Conservation (phyloP, 2,797 vertebrate species). For the Cynodonichthys magdalenae region DNA sequence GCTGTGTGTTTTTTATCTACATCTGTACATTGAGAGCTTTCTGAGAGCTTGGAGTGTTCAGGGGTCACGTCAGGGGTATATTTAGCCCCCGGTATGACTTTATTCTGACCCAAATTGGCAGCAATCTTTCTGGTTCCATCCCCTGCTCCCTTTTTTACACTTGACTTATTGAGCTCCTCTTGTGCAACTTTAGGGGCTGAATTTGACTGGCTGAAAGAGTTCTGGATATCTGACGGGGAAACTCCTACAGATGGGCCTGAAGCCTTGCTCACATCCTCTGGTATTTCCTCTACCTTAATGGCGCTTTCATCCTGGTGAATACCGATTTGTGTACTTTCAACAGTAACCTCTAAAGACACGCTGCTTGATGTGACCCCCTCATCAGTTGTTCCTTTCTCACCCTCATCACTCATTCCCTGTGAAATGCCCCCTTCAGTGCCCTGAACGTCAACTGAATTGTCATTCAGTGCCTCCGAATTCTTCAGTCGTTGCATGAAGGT, state of each 20-base stretch:
- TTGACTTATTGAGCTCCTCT: conserved; percentile 48
- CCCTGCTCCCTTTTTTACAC: conserved; percentile 48
- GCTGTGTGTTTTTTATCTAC: conserved; percentile 60
- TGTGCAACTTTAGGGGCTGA: conserved; percentile 45
- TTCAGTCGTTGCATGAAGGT: conserved; percentile 90
- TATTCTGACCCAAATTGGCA: conserved; percentile 69
- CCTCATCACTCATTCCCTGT: conserved; percentile 69
- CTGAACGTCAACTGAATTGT: conserved; percentile 66
- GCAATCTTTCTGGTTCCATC: conserved; percentile 66
- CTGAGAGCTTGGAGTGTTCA: conserved; percentile 56
- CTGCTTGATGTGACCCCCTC: conserved; percentile 74
- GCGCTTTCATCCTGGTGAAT: conserved; percentile 55
- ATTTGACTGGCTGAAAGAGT: conserved; percentile 51
- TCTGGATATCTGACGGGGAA: conserved; percentile 63
- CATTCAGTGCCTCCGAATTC: conserved; percentile 77
- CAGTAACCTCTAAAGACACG: conserved; percentile 79
- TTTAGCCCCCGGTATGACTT: conserved; percentile 55
- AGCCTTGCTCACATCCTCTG: conserved; percentile 43
- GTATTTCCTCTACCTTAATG: conserved; percentile 41
- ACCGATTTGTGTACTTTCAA: conserved; percentile 69
- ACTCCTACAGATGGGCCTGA: conserved; percentile 57
- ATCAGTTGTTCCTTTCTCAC: conserved; percentile 66
- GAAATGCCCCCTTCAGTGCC: conserved; percentile 55
- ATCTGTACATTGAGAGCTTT: conserved; percentile 33
- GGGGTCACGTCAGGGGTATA: conserved; percentile 27